phyloP scores from a whole-genome alignment of 2,113 vertebrate genomes.

The Eulemur rufifrons region DNA sequence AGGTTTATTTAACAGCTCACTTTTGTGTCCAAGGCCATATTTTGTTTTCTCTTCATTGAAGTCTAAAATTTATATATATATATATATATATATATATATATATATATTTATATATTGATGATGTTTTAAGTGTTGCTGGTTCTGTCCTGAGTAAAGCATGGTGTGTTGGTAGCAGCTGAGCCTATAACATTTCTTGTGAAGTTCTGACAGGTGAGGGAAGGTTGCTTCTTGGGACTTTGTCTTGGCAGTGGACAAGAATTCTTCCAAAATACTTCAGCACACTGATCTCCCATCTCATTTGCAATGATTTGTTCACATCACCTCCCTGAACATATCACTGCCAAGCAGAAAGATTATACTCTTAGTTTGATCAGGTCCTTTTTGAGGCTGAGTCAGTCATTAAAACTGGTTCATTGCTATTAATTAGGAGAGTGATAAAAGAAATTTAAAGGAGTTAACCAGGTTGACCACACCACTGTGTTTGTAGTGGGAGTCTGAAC shows the following conservation, averaged over 20 bases:
- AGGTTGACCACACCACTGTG: rapidly evolving
- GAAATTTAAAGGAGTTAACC: neutral
- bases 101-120: neutral
- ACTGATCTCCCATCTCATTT: rapidly evolving
- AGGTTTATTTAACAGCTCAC: too few species aligned
- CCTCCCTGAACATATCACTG: neutral
- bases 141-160: neutral
- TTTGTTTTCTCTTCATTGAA: neutral
- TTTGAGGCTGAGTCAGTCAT: neutral
- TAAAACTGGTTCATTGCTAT: neutral
- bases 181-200: neutral
- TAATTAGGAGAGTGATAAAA: neutral
- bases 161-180: neutral
- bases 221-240: neutral
- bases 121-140: neutral
- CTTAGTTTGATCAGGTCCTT: neutral
- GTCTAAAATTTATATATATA: neutral
- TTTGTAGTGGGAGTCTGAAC: neutral
- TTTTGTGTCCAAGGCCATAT: too few species aligned
- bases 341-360: neutral
- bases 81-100: too few species aligned
- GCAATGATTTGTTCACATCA: neutral
- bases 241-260: neutral
- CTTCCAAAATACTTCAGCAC: neutral
- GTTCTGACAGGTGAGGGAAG: neutral